These are phyloP conservation scores for Bujurquina vittata DNA, from an alignment of 2,113 vertebrate species.

Conservation along the genomic window DNA sequence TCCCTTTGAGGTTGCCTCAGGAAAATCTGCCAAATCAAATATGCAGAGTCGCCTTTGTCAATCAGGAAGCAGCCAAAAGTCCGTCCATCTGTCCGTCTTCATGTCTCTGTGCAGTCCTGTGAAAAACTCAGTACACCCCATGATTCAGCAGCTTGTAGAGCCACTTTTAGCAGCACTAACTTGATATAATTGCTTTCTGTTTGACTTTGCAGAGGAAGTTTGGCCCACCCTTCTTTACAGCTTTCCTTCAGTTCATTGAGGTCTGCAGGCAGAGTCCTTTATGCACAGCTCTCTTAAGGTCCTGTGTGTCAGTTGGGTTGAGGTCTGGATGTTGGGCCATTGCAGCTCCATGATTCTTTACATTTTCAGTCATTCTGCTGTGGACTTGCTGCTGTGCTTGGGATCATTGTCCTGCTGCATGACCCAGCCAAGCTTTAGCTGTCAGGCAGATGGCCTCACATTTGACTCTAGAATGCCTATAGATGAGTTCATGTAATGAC, in stretches of 20 bases:
- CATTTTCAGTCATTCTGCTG: neutral
- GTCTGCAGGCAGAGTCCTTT: neutral
- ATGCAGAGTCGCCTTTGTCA: too few species aligned
- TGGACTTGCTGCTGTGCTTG: neutral
- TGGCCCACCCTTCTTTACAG: neutral
- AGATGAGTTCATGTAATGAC: neutral
- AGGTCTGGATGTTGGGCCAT: neutral
- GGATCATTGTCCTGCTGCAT: fast-evolving
- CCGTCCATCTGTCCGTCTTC: too few species aligned
- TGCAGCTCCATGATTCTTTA: neutral
- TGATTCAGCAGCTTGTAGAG: neutral
- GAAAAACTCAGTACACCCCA: too few species aligned
- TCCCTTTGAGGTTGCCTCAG: fast-evolving
- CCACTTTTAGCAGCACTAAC: fast-evolving
- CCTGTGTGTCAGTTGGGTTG: neutral
- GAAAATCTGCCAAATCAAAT: too few species aligned
- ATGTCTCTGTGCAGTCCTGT: too few species aligned
- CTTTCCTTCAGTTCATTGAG: neutral
- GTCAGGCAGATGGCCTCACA: neutral
- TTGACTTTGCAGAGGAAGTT: neutral
- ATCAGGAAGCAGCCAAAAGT: too few species aligned
- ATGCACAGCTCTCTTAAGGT: neutral
- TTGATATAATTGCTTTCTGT: neutral
- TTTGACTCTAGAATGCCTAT: neutral
- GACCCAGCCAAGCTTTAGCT: neutral